Evolutionary conservation across 2,888 invertebrate species (phyloP).

Genomic region (Drosophila parthenogenetica): DNA sequence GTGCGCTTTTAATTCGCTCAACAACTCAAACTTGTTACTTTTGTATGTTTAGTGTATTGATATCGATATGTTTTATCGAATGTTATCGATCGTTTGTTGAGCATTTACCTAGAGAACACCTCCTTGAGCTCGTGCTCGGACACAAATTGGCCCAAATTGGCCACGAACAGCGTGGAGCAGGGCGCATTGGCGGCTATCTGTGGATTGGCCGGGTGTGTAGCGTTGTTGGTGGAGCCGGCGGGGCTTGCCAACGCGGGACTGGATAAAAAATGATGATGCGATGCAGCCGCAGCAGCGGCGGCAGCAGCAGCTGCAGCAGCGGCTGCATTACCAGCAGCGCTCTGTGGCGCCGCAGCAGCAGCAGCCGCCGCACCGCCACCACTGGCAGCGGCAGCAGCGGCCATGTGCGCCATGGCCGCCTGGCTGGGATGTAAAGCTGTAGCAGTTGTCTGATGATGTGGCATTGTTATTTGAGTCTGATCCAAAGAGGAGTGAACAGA

Average conservation of each 20-base stretch:
- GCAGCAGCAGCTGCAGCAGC: slow-evolving; percentile 68
- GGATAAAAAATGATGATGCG: slow-evolving; percentile 94
- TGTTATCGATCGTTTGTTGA: slow-evolving; percentile 11
- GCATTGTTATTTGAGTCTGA: slow-evolving; percentile 86
- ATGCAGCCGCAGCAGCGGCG: slow-evolving; percentile 69
- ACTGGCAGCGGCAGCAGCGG: slow-evolving; percentile 76
- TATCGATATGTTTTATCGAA: slow-evolving; percentile 21
- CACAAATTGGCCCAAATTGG: slow-evolving; percentile 98
- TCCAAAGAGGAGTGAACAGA: neutral
- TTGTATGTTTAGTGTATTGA: slow-evolving; percentile 7
- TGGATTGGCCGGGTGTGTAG: slow-evolving; percentile 85
- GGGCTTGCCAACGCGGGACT: slow-evolving; percentile 97
- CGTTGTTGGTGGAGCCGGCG: slow-evolving; percentile 87
- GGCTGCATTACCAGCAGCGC: slow-evolving; percentile 61
- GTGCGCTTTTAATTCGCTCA: slow-evolving; percentile 17
- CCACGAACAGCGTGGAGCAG: slow-evolving; percentile 99
- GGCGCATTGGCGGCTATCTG: slow-evolving; percentile 91
- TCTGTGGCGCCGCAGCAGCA: slow-evolving; percentile 65
- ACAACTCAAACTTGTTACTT: slow-evolving; percentile 21
- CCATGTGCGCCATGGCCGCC: slow-evolving; percentile 88
- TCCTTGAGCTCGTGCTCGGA: slow-evolving; percentile 99
- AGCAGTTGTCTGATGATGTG: slow-evolving; percentile 85
- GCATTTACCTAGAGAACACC: slow-evolving; percentile 95
- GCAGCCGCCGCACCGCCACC: slow-evolving; percentile 84
- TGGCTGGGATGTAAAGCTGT: slow-evolving; percentile 86